Conservation (phyloP, 2,113 vertebrate species). For the Sminthopsis crassicaudata region DNA sequence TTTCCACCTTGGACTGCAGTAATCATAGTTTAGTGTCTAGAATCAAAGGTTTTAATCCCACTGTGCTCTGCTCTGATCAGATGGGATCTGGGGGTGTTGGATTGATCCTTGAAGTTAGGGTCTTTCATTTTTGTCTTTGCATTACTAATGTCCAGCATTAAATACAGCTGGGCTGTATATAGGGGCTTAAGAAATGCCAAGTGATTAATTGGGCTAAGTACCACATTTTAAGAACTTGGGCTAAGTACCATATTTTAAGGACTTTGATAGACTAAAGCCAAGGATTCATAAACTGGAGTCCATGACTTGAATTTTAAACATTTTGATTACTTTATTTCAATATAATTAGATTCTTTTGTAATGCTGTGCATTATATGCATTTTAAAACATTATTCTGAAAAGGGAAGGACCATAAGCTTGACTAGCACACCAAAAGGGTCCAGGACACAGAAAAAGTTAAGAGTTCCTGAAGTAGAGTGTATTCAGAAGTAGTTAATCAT, state of each 20-base stretch:
- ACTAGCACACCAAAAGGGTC: neutral
- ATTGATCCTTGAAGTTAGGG: neutral
- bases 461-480: neutral
- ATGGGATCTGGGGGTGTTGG: neutral
- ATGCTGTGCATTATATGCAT: neutral
- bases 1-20: neutral
- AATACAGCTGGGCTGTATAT: neutral
- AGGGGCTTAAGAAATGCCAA: neutral
- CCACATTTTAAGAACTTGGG: neutral
- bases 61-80: neutral
- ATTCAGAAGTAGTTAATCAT: neutral
- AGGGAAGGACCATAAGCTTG: neutral
- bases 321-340: neutral
- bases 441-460: neutral
- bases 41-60: neutral
- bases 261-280: too few relatives aligned
- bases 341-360: neutral
- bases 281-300: too few relatives aligned
- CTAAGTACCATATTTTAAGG: neutral
- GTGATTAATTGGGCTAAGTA: neutral
- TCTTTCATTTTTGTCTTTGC: neutral
- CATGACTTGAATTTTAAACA: neutral
- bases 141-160: neutral
- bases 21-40: neutral
- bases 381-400: neutral